Evolutionary conservation across 2,888 invertebrate genomes (phyloP).

Genomic region (Diarsia brunnea): DNA sequence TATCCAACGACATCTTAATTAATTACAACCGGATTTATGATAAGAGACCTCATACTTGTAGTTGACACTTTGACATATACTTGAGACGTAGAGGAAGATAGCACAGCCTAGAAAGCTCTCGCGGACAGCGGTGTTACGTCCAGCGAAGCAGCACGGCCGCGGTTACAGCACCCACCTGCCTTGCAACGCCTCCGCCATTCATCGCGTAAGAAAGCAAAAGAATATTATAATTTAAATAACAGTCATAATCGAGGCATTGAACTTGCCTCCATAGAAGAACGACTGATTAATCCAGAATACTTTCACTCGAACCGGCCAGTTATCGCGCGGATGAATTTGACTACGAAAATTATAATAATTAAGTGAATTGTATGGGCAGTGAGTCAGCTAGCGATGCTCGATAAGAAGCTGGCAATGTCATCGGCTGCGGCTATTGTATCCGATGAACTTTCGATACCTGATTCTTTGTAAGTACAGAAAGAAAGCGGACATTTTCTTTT

Average conservation of each 20-base stretch:
- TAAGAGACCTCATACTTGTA: conserved; percentile 64
- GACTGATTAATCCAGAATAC: conserved; percentile 88
- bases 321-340: conserved; percentile 82
- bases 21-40: conserved; percentile 75
- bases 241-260: conserved; percentile 89
- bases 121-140: conserved; percentile 54
- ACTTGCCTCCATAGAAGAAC: conserved; percentile 84
- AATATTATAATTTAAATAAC: conserved; percentile 86
- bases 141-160: conserved; percentile 65
- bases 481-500: conserved; percentile 85
- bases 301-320: conserved; percentile 84
- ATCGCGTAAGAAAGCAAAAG: conserved; percentile 80
- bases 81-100: conserved; percentile 63
- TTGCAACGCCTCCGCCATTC: conserved; percentile 72
- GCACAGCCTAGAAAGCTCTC: conserved; percentile 65
- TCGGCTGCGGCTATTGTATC: conserved; percentile 80
- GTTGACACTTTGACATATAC: conserved; percentile 71
- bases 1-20: conserved; percentile 71
- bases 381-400: conserved; percentile 85
- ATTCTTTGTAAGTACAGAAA: conserved; percentile 78
- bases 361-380: conserved; percentile 85
- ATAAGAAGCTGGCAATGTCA: conserved; percentile 84
- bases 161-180: conserved; percentile 81
- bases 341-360: conserved; percentile 88
- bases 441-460: conserved; percentile 84